Percentiles rank a stretch among this genome's conserved stretches.
phyloP scores from a whole-genome alignment of 2,113 vertebrate species.

The Speoplatyrhinus poulsoni region DNA sequence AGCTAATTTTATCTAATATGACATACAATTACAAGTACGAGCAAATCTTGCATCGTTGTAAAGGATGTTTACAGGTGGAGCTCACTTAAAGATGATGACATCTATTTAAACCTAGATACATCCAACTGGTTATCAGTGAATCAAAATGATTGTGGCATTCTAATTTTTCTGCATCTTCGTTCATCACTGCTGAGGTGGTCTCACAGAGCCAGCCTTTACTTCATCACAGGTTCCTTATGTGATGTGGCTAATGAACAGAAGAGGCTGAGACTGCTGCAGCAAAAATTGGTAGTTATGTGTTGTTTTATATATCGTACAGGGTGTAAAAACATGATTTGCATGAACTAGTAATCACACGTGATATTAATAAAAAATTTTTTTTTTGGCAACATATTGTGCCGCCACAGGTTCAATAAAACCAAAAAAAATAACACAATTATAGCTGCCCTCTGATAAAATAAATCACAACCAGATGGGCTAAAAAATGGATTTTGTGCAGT shows the following conservation, averaged over 20 bases:
- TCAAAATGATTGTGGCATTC: neutral
- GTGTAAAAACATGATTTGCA: neutral
- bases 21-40: neutral
- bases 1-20: too few relatives aligned
- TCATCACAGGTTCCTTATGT: too few relatives aligned
- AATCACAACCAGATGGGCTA: slow-evolving; percentile 52
- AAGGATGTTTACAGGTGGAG: neutral
- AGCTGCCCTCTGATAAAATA: slow-evolving; percentile 35
- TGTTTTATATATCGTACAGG: too few relatives aligned
- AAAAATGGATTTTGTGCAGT: neutral
- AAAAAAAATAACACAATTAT: neutral
- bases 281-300: too few relatives aligned
- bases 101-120: slow-evolving; percentile 7
- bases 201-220: too few relatives aligned
- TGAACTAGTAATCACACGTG: neutral
- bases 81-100: slow-evolving; percentile 24
- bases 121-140: neutral
- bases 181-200: too few relatives aligned
- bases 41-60: neutral
- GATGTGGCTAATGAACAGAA: too few relatives aligned
- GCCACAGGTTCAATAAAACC: too few relatives aligned
- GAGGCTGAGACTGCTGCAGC: too few relatives aligned
- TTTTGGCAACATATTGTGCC: too few relatives aligned
- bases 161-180: neutral
- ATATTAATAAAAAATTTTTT: too few relatives aligned